A percentile compares a stretch with the other conserved stretches of the same genome.
Evolutionary conservation across 2,797 vertebrate species (phyloP).

Genomic region (Sebastes paucispinis): DNA sequence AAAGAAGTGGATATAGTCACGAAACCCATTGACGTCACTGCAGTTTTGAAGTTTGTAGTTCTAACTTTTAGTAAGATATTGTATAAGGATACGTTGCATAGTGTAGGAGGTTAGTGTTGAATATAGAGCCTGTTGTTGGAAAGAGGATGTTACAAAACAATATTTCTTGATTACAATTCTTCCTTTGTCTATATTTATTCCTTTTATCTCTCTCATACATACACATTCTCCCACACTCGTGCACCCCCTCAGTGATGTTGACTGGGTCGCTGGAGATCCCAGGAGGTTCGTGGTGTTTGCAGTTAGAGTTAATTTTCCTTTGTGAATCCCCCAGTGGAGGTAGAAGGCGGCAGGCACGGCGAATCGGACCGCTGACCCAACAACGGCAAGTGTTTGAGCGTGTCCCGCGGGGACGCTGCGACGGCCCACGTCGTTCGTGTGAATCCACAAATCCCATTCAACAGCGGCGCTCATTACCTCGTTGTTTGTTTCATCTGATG

Average conservation of each 20-base stretch:
- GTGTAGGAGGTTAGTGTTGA: not conserved
- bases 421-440: not conserved
- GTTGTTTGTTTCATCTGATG: constrained; percentile 44
- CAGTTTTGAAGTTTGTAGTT: too few species aligned
- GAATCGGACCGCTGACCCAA: constrained; percentile 41
- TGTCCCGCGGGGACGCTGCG: not conserved
- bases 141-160: not conserved
- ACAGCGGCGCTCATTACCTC: constrained; percentile 34
- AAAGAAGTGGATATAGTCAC: too few species aligned
- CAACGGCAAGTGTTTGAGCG: constrained; percentile 28
- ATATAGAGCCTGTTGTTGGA: not conserved
- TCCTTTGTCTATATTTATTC: constrained; percentile 25
- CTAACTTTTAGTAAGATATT: too few species aligned
- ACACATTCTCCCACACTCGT: not conserved
- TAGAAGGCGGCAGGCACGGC: not conserved
- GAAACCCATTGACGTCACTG: too few species aligned
- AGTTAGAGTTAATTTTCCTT: constrained; percentile 25
- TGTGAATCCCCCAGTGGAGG: constrained; percentile 29
- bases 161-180: constrained; percentile 22
- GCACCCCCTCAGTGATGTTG: constrained; percentile 21
- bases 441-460: constrained; percentile 23
- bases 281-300: constrained; percentile 42
- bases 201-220: constrained; percentile 11
- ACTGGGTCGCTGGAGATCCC: constrained; percentile 42
- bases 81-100: not conserved